A percentile compares a stretch with the other conserved stretches of the same genome.
Evolutionary conservation across 2,113 vertebrate species (phyloP).

Genomic region (Sinocyclocheilus maitianheensis): DNA sequence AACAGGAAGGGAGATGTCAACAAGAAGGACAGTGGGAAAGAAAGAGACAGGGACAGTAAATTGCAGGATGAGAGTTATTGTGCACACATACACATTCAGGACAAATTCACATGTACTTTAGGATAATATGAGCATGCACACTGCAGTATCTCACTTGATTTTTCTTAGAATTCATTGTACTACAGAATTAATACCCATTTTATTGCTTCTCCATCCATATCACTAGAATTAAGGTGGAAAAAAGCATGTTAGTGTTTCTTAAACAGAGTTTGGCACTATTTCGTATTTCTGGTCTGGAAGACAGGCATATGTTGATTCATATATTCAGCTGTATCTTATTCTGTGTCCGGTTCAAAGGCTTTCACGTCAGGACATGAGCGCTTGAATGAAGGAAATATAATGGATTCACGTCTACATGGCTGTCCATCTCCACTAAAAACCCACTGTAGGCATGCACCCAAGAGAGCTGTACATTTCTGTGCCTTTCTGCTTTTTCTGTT

Average conservation of each 20-base stretch:
- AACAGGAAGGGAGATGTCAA: slow-evolving; percentile 19
- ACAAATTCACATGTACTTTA: background rate
- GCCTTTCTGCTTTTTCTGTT: background rate
- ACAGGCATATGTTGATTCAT: background rate
- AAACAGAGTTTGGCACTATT: background rate
- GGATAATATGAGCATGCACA: background rate
- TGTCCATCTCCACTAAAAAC: background rate
- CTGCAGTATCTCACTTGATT: background rate
- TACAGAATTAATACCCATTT: background rate
- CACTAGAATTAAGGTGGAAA: background rate
- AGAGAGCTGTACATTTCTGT: background rate
- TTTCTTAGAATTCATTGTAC: background rate
- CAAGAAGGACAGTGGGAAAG: slow-evolving; percentile 35
- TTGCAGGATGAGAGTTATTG: slow-evolving; percentile 11
- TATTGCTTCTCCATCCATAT: background rate
- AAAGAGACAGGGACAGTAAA: slow-evolving; percentile 41
- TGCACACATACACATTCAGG: background rate
- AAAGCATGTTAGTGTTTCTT: background rate
- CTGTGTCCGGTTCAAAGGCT: background rate
- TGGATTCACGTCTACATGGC: no score
- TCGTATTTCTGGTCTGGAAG: background rate
- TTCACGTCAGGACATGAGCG: no score
- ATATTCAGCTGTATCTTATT: background rate
- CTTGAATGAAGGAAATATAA: no score
- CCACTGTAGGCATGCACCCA: background rate